Base-by-base conservation (phyloP, 92 coral and sea anemone genomes). In the Actinostola sp. region DNA sequence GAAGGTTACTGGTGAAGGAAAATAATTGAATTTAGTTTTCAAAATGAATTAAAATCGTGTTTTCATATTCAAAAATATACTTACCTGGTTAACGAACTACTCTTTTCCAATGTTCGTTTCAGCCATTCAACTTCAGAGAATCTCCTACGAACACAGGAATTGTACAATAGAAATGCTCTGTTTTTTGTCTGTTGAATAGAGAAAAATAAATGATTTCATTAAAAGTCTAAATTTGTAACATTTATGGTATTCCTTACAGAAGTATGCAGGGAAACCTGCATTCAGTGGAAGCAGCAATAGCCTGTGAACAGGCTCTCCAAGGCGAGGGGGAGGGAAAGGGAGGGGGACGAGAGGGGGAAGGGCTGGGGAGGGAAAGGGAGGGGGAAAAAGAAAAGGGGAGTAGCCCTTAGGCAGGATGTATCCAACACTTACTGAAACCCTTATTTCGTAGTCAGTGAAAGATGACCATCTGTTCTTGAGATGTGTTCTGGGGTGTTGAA, bases 81-180 rank as follows among this genome's bases (percentile, higher is more conserved):
- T 86, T 51, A 86, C 92, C 60, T 68, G 48, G 81, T 29, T 9
- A 66, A 51, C 2, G 92, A 76, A 2, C 58, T 67, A 75, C 51
- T 63, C 39, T 70, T 70, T 38, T 63, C 75, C 15, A 86, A 35
- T 36, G 72, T 85, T 66, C 72, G 71, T 65, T 75, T 57, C 71
- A 86, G 56, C 92, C 92, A 86, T 70, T 46, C 81, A 71, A 86
- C 82, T 63, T 86, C 87, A 23, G 92, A 86, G 73, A 62, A 86
- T 2, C 92, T 79, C 63, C 92, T 70, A 55, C 92, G 73, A 10
- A 82, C 92, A 60, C 57, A 36, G 6, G 87, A 75, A n/a, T 52
- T 53, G 14, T 77, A 66, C 19, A 59, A 65, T 4, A 76, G 81
- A 76, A 86, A 86, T 61, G 74, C 75, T 51, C 42, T 70, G 59